Evolutionary conservation across 2,888 invertebrate genomes (phyloP).

Genomic region (Tenthredo scrophulariae): DNA sequence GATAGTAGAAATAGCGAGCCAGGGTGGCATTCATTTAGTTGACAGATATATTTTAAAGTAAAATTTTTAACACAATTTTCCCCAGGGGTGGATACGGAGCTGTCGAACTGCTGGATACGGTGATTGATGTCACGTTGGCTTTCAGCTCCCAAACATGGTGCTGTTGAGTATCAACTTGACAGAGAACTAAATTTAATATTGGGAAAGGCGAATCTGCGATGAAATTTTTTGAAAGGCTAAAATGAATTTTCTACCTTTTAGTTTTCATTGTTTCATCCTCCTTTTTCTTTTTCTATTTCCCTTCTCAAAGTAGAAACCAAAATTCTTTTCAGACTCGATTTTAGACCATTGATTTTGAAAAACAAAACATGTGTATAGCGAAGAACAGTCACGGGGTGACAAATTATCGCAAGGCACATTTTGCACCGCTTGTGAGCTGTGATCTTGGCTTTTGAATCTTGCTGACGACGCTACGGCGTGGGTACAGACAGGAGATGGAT

Average conservation of each 20-base stretch:
- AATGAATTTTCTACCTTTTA: neutral
- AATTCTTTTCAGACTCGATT: neutral
- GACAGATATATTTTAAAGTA: conserved; percentile 37
- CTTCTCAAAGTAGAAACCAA: neutral
- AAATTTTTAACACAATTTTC: conserved; percentile 18
- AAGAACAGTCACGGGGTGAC: conserved; percentile 13
- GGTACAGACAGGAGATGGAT: conserved; percentile 48
- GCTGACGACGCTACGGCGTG: conserved; percentile 28
- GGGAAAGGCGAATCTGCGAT: neutral
- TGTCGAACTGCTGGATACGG: conserved; percentile 26
- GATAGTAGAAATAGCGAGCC: neutral
- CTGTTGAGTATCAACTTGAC: conserved; percentile 11
- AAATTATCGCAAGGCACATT: conserved; percentile 19
- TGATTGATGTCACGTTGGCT: conserved; percentile 45
- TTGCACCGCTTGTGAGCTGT: neutral
- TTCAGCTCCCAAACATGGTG: conserved; percentile 12
- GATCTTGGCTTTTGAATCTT: conserved; percentile 49
- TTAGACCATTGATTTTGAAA: neutral
- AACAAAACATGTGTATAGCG: neutral
- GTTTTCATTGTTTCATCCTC: neutral
- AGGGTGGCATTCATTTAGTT: neutral
- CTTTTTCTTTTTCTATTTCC: neutral
- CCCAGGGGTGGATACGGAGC: neutral
- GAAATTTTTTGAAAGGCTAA: neutral
- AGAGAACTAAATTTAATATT: conserved; percentile 19